Base-by-base conservation (phyloP, 2,888 invertebrate species). In the Julus scanicus region DNA sequence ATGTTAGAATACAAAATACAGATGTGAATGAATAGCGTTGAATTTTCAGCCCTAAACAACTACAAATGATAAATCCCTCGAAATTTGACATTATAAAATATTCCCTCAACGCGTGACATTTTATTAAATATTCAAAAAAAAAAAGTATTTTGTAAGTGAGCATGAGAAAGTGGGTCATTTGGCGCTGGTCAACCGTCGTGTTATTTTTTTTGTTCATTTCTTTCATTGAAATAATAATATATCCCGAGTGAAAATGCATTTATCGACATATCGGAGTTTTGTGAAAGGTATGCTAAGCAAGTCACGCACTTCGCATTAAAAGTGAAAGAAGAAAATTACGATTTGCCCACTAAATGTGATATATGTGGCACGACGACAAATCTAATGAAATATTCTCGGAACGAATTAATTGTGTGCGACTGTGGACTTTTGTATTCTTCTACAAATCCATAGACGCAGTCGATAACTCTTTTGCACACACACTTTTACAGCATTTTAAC, bases 211-310 rank as follows among this genome's bases (percentile, higher is more conserved):
- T 71, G 20, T 5, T 29, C 71, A 29, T 29, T 71, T 71, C 29
- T 71, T 29, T 71, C 20, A 8, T 9, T 29, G 29, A 71, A 71
- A 71, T 29, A 71, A 29, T 71, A 71, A 71, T 71, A 29, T 9
- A 11, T 71, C 11, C 9, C 29, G 29, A 71, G 71, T 71, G 57
- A 71, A 71, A 71, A 71, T 71, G 71, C 29, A 29, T 71, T 71
- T 71, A 71, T 71, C 71, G 71, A 71, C 71, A 71, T 71, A 71
- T 71, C 71, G 71, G 71, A 29, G 29, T 71, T 71, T 71, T 20
- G 29, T 9, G 5, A 9, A 29, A 71, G 53, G 53, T 53, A 53
- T 53, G 53, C 53, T 17, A 8, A 53, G 6, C 53, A 8, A 53
- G 71, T 71, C 71, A 71, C 71, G 71, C 71, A 71, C 71, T 9